Evolutionary conservation across 1,140 invertebrate species (phyloP), one percentile per base, ranked within the genome.

Genomic region (Drosophila truncata): DNA sequence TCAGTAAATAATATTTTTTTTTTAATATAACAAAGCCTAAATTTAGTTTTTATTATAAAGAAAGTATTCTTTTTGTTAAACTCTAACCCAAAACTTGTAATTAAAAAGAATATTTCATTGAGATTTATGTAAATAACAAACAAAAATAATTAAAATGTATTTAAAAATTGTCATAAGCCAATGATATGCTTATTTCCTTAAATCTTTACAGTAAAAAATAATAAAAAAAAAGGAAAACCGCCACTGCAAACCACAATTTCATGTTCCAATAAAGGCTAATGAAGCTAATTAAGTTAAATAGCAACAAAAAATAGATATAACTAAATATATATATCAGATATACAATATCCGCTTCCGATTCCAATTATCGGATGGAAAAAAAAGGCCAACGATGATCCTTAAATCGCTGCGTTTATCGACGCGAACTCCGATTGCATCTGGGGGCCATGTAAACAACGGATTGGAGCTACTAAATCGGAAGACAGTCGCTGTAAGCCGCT

Each of bases 401-500:
- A 60, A 73, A 72, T 49, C 67, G 66, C 29, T 13, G 64, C 66
- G n/a, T 55, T 69, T 69, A 66, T 66, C 65, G 65, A 52, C 18
- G 50, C 42, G 41, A 13, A 58, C 55, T 49, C 61, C 69, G 66
- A 72, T 71, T 72, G 58, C 52, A 59, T 49, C 42, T 39, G 49
- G 49, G 25, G 37, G 37, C 31, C 41, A 20, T 50, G 70, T 73
- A 72, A 72, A 73, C 69, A 72, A 42, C 35, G 54, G 44, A 73
- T 73, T 60, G 54, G 23, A 60, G 42, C 29, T 23, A 49, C 66
- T 50, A 50, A 72, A 60, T 73, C 52, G 67, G 29, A 41, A 60
- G 67, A 72, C 54, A 72, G 54, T 60, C 52, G 27, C 42, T 71
- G 39, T 69, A 80, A 80, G 70, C 70, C 62, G 70, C 69, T 74